Evolutionary conservation across 1,140 invertebrate species (phyloP).

Genomic region (Nephila pilipes): DNA sequence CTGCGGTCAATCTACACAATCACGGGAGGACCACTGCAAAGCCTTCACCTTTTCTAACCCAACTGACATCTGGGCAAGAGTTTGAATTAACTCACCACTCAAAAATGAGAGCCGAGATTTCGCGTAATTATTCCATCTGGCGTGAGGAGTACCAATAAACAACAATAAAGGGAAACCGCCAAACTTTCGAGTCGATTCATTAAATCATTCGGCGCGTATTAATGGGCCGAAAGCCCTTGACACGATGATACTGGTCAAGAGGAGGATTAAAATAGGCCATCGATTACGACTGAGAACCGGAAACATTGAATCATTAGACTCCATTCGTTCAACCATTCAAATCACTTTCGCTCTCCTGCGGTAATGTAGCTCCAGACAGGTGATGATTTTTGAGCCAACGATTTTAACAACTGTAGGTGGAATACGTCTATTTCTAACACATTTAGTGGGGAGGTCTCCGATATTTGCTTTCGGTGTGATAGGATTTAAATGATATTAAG

Average conservation of each 20-base stretch:
- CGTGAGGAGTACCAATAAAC: neutral
- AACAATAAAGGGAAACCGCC: too few relatives aligned
- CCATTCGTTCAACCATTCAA: neutral
- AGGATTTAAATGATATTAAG: too few relatives aligned
- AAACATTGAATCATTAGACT: constrained; percentile 28
- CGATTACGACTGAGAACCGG: constrained; percentile 21
- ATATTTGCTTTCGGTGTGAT: too few relatives aligned
- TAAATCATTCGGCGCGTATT: neutral
- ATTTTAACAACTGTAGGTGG: too few relatives aligned
- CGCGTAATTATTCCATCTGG: neutral
- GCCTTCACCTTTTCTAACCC: neutral
- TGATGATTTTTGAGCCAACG: too few relatives aligned
- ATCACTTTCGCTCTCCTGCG: neutral
- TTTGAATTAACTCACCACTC: neutral
- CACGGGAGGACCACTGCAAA: neutral
- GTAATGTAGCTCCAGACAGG: too few relatives aligned
- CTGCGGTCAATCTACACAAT: too few relatives aligned
- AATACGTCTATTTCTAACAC: too few relatives aligned
- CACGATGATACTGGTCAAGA: neutral
- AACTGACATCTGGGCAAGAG: neutral
- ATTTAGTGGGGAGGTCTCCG: too few relatives aligned
- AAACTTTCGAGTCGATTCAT: neutral
- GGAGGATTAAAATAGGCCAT: constrained; percentile 40
- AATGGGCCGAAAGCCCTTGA: constrained; percentile 17
- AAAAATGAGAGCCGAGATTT: neutral